Evolutionary conservation across 2,797 vertebrate species (phyloP), one percentile per base, ranked within the genome.

Genomic region (Microhierax caerulescens): DNA sequence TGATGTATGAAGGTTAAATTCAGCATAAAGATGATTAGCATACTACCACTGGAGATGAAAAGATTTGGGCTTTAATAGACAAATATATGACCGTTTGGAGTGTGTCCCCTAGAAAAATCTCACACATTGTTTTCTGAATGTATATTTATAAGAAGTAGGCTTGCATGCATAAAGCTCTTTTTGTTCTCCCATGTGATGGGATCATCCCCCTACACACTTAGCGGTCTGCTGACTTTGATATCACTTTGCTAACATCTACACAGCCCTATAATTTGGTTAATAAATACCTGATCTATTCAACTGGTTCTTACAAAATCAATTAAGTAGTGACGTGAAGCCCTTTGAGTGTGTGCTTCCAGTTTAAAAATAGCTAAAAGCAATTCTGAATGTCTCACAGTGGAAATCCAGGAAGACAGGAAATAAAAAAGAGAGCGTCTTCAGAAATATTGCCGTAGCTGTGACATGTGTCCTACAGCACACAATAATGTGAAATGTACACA

Each of bases 1-100:
- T 97, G 84, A 88, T 88, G 84, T 87, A 63, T 92, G 93, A 92
- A 94, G 86, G 92, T 93, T 95, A 96, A 96, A 96, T 81, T 88
- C 89, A 75, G 41, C 81, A 81, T 94, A 95, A 95, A 88, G 73
- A 61, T 84, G 43, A 87, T 88, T 85, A 93, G 76, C 69, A 59
- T 90, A 45, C 37, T 94, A 36, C 82, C 76, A n/a, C 37, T 54
- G 73, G 37, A 93, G 84, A 75, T 73, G 57, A 93, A 96, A 92
- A 94, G 84, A 83, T 87, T 78, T 61, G 88, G 61, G 41, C 47
- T 92, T 88, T 45, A 51, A 67, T 39, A 93, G 88, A 64, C 72
- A 85, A 87, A 47, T 7, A 2, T 88, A 48, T 76, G 59, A 93
- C 53, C 10, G 3, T 59, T 94, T 89, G 96, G 72, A 93, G 72